These are phyloP conservation scores for Cricetomys ansorgei DNA, from an alignment of 2,113 vertebrate species.

Conservation along the genomic window DNA sequence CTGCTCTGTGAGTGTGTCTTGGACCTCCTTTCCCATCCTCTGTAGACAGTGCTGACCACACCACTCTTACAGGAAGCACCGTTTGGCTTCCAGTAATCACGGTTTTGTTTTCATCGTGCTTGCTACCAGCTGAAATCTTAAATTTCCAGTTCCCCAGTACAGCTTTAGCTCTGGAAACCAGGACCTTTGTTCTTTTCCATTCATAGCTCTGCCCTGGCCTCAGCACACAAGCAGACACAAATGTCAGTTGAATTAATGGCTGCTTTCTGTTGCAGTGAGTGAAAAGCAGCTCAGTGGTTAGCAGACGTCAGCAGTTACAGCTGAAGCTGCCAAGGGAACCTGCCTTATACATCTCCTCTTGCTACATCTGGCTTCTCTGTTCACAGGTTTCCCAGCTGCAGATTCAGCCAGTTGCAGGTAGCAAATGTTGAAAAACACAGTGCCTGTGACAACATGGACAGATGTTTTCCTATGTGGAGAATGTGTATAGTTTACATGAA, in stretches of 20 bases:
- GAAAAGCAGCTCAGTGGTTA: background rate
- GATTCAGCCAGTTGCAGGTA: background rate
- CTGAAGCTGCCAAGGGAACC: background rate
- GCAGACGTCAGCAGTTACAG: background rate
- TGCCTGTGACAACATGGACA: background rate
- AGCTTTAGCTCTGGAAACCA: background rate
- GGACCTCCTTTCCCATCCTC: fast-evolving
- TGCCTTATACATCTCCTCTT: background rate
- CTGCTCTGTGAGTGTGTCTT: too few relatives aligned
- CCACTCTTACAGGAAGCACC: background rate
- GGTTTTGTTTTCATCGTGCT: background rate
- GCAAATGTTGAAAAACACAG: background rate
- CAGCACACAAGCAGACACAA: background rate
- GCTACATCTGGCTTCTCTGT: background rate
- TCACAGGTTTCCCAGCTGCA: background rate
- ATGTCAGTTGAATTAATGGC: background rate
- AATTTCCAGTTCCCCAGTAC: background rate
- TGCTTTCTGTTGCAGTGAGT: too few relatives aligned
- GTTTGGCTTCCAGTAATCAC: background rate
- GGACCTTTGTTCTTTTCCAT: background rate
- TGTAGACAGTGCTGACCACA: background rate
- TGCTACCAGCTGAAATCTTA: background rate
- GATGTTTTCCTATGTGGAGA: background rate
- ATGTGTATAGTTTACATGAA: background rate
- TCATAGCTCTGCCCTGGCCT: background rate